These are phyloP conservation scores for Mystacides longicornis DNA, from an alignment of 2,888 invertebrate genomes.

Conservation along the genomic window DNA sequence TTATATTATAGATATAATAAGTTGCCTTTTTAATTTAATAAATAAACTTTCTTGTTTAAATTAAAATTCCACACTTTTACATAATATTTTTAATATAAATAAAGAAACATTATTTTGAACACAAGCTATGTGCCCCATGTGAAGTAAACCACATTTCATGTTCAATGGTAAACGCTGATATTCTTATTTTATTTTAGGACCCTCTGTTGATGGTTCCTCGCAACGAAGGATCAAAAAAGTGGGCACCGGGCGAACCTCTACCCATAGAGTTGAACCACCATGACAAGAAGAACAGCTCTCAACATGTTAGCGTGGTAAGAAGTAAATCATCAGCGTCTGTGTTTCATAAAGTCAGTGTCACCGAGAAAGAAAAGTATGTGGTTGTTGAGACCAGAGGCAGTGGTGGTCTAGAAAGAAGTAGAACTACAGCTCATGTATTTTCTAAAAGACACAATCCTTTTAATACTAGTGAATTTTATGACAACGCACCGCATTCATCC, in stretches of 20 bases:
- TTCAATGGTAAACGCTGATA: not conserved
- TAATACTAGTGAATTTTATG: constrained; percentile 40
- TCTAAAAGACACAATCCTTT: constrained; percentile 20
- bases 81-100: too few relatives aligned
- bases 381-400: constrained; percentile 30
- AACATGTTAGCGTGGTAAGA: constrained; percentile 36
- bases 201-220: constrained; percentile 54
- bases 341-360: not conserved
- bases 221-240: constrained; percentile 50
- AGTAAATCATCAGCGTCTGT: constrained; percentile 18
- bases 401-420: constrained; percentile 39
- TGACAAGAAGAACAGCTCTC: constrained; percentile 33
- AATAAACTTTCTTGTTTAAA: too few relatives aligned
- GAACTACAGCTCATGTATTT: constrained; percentile 38
- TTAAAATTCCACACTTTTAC: too few relatives aligned
- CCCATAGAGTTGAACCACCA: constrained; percentile 30
- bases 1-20: too few relatives aligned
- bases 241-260: constrained; percentile 44
- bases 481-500: constrained; percentile 22
- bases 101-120: too few relatives aligned
- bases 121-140: too few relatives aligned
- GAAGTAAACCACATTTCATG: too few relatives aligned
- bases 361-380: constrained; percentile 10
- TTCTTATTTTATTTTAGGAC: constrained; percentile 36
- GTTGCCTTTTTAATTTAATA: too few relatives aligned